These are phyloP conservation scores for Sebastes cheni DNA, from an alignment of 2,797 vertebrate genomes.

Conservation along the genomic window DNA sequence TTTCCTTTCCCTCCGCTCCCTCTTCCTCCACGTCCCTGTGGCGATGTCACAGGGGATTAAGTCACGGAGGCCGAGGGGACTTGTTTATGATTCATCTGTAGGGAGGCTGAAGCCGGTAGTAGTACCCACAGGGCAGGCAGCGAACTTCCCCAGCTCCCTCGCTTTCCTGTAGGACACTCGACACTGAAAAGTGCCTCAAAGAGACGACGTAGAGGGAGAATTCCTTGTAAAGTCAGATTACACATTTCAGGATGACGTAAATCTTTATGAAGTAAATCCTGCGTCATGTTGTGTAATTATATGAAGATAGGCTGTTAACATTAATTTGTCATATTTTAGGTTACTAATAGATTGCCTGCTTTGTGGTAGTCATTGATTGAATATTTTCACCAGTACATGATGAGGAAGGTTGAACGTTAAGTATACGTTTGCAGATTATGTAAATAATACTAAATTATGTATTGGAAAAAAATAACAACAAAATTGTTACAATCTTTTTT, in stretches of 20 bases:
- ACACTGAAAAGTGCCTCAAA: slow-evolving; percentile 15
- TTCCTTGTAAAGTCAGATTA: slow-evolving; percentile 21
- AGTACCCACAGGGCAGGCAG: slow-evolving; percentile 62
- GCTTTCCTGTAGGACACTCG: slow-evolving; percentile 28
- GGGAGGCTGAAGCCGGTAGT: slow-evolving; percentile 56
- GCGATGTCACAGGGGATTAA: slow-evolving; percentile 81
- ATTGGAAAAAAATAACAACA: background rate
- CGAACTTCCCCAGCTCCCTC: slow-evolving; percentile 40
- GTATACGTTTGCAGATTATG: background rate
- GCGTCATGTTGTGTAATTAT: background rate
- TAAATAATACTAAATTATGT: background rate
- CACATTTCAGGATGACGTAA: slow-evolving; percentile 12
- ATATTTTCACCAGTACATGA: background rate
- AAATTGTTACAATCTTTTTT: background rate
- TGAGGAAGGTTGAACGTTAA: background rate
- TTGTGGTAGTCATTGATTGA: background rate
- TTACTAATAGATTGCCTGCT: background rate
- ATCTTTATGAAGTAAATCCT: slow-evolving; percentile 20
- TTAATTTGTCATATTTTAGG: background rate
- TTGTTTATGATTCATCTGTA: slow-evolving; percentile 77
- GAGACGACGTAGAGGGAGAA: slow-evolving; percentile 9
- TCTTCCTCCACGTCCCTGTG: slow-evolving; percentile 57
- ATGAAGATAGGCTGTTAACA: background rate
- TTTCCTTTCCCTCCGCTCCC: slow-evolving; percentile 57
- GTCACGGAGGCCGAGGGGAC: slow-evolving; percentile 69